Percentiles rank a stretch among this genome's conserved stretches.
Evolutionary conservation across 2,797 vertebrate genomes (phyloP).

Genomic region (Tokudaia muenninki): DNA sequence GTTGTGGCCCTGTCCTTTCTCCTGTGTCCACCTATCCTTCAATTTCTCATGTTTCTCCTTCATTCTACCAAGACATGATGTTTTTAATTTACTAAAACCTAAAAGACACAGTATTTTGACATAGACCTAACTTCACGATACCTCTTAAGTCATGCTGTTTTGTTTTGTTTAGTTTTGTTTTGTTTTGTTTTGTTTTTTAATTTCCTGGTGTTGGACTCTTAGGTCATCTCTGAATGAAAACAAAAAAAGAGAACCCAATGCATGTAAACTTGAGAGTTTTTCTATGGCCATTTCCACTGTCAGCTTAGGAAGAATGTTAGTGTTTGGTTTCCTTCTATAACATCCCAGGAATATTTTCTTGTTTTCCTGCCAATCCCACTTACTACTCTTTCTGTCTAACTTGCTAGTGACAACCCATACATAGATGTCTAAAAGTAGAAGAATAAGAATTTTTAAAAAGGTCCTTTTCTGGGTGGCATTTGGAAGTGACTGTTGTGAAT

Average conservation of each 20-base stretch:
- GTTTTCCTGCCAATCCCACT: conserved; percentile 31
- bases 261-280: conserved; percentile 5
- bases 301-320: conserved; percentile 6
- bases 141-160: not conserved
- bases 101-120: not conserved
- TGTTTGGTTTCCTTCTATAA: not conserved
- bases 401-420: not conserved
- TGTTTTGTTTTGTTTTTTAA: not conserved
- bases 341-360: conserved; percentile 32
- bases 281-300: not conserved
- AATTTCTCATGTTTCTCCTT: not conserved
- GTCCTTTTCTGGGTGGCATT: not conserved
- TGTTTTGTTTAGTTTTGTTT: not conserved
- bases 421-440: not conserved
- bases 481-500: not conserved
- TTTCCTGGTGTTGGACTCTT: not conserved
- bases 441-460: not conserved
- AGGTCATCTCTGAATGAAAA: conserved; percentile 43
- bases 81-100: not conserved
- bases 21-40: not conserved
- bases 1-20: too few species aligned
- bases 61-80: not conserved
- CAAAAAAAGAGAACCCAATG: conserved; percentile 22
- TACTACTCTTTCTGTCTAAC: conserved; percentile 27
- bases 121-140: not conserved